Evolutionary conservation across 1,140 invertebrate genomes (phyloP).

Genomic region (Aphelenchoides fujianensis): DNA sequence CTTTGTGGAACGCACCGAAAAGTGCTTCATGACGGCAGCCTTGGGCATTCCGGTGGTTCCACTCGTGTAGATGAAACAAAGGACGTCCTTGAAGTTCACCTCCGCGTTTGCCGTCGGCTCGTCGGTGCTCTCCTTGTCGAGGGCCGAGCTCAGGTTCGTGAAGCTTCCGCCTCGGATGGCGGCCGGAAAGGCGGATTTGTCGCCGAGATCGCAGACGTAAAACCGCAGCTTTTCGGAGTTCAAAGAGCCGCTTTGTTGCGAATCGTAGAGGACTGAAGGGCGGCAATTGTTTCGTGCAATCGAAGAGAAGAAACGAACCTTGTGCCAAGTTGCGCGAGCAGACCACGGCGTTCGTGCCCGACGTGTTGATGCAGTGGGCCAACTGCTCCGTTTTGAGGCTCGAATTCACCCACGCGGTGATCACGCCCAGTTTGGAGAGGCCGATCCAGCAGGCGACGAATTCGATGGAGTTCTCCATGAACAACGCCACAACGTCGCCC

Average conservation of each 20-base stretch:
- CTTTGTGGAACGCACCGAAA: constrained; percentile 47
- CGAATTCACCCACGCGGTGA: constrained; percentile 81
- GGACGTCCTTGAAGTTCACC: constrained; percentile 52
- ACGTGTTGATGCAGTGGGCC: constrained; percentile 68
- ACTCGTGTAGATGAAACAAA: constrained; percentile 63
- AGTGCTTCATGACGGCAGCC: constrained; percentile 63
- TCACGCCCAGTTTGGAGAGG: constrained; percentile 69
- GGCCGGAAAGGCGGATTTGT: not conserved
- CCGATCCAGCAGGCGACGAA: constrained; percentile 62
- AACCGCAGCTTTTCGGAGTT: not conserved
- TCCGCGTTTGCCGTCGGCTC: constrained; percentile 36
- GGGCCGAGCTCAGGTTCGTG: not conserved
- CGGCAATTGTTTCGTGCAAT: constrained; percentile 25
- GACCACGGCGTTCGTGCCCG: constrained; percentile 42
- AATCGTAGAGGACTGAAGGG: constrained; percentile 29
- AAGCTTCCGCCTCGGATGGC: not conserved
- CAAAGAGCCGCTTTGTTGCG: constrained; percentile 9
- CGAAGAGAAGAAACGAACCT: no score
- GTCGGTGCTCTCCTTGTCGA: not conserved
- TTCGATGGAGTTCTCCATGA: constrained; percentile 72
- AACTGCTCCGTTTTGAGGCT: constrained; percentile 76
- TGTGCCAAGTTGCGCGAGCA: constrained; percentile 33
- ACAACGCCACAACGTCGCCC: constrained; percentile 78
- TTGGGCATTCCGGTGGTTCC: constrained; percentile 63
- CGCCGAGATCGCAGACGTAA: constrained; percentile 21